Percentiles rank a stretch among this genome's conserved stretches.
Conservation (phyloP, 2,888 invertebrate genomes). For the Agriopis leucophaearia region DNA sequence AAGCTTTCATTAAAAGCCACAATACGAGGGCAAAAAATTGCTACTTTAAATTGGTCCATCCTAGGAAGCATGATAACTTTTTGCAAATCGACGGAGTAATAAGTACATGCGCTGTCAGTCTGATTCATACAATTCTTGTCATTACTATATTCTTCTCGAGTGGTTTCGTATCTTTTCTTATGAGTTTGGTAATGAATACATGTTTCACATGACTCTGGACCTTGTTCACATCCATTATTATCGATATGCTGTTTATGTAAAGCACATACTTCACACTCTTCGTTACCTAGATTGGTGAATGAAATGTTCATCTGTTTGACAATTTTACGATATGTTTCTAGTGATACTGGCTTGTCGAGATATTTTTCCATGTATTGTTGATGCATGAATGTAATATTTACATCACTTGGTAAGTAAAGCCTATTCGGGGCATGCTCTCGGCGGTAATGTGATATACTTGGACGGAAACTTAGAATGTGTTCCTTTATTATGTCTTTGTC, state of each 20-base stretch:
- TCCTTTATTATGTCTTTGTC: not conserved
- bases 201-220: too few relatives aligned
- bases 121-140: too few relatives aligned
- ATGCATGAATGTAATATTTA: not conserved
- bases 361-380: not conserved
- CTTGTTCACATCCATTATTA: too few relatives aligned
- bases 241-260: not conserved
- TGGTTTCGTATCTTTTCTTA: not conserved
- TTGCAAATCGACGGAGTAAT: not conserved
- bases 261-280: conserved; percentile 1
- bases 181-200: not conserved
- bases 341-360: not conserved
- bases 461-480: not conserved
- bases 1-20: conserved; percentile 25
- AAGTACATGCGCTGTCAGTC: not conserved
- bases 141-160: not conserved
- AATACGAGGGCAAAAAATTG: conserved; percentile 24
- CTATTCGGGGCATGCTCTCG: not conserved
- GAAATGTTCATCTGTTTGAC: conserved; percentile 1
- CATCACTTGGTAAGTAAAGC: not conserved
- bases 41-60: conserved; percentile 38
- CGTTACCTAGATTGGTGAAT: not conserved
- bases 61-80: conserved; percentile 28
- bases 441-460: not conserved
- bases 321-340: not conserved